phyloP scores from a whole-genome alignment of 2,888 invertebrate genomes.

The Diploptera punctata region DNA sequence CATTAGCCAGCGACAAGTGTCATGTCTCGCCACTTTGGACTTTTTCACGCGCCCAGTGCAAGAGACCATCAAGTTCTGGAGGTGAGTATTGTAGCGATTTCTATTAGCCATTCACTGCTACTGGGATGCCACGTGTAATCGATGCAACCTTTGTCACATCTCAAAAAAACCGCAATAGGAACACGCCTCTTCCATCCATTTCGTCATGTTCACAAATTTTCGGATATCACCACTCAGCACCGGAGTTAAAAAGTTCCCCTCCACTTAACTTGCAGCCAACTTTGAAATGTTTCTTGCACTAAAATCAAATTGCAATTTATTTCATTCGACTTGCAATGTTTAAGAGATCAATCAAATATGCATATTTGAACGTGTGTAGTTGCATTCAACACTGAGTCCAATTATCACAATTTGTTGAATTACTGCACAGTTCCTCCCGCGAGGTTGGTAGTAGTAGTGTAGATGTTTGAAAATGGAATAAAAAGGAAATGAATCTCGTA shows the following conservation, averaged over 20 bases:
- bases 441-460: constrained; percentile 18
- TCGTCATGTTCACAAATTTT: too few species aligned
- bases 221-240: too few species aligned
- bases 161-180: not conserved
- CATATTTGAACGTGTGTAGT: too few species aligned
- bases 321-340: too few species aligned
- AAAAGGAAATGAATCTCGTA: not conserved
- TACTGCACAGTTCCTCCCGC: not conserved
- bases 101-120: constrained; percentile 7
- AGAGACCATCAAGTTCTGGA: constrained; percentile 1
- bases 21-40: not conserved
- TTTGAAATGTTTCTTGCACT: too few species aligned
- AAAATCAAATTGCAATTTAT: too few species aligned
- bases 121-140: not conserved
- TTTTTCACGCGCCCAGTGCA: not conserved
- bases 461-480: not conserved
- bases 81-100: too few species aligned
- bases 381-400: not conserved
- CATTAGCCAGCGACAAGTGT: constrained; percentile 4
- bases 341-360: too few species aligned
- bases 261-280: not conserved
- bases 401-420: not conserved
- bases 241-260: too few species aligned
- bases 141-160: too few species aligned
- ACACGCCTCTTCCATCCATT: not conserved